Conservation (phyloP, 1,140 invertebrate genomes). For the Trichonephila clavata region DNA sequence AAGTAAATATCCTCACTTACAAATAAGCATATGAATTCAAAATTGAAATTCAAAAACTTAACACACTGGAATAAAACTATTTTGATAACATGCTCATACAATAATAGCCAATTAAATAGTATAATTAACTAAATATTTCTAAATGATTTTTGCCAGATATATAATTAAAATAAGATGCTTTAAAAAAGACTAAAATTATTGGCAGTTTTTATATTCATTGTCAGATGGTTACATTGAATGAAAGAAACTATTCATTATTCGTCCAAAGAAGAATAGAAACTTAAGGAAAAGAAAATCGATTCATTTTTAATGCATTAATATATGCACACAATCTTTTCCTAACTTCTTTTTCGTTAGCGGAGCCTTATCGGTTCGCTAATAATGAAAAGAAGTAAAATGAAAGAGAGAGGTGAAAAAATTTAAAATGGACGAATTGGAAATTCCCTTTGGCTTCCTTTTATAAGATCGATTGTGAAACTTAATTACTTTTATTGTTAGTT, state of each 20-base stretch:
- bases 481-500: conserved; percentile 34
- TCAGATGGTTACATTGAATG: neutral
- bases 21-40: too few relatives aligned
- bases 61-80: too few relatives aligned
- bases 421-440: conserved; percentile 22
- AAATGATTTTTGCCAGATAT: too few relatives aligned
- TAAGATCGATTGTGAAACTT: conserved; percentile 36
- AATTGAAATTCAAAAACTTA: too few relatives aligned
- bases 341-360: neutral
- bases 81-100: too few relatives aligned
- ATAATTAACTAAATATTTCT: too few relatives aligned
- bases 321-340: neutral
- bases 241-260: neutral
- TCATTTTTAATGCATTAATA: conserved; percentile 5
- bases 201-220: neutral
- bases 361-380: neutral
- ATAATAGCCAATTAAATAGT: too few relatives aligned
- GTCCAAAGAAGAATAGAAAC: neutral
- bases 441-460: conserved; percentile 12
- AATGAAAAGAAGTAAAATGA: neutral
- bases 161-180: too few relatives aligned
- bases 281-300: neutral
- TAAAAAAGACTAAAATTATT: too few relatives aligned
- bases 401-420: neutral
- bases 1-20: too few relatives aligned